Evolutionary conservation across 2,888 invertebrate genomes (phyloP), one percentile per base, ranked within the genome.

Genomic region (Catocala sponsa): DNA sequence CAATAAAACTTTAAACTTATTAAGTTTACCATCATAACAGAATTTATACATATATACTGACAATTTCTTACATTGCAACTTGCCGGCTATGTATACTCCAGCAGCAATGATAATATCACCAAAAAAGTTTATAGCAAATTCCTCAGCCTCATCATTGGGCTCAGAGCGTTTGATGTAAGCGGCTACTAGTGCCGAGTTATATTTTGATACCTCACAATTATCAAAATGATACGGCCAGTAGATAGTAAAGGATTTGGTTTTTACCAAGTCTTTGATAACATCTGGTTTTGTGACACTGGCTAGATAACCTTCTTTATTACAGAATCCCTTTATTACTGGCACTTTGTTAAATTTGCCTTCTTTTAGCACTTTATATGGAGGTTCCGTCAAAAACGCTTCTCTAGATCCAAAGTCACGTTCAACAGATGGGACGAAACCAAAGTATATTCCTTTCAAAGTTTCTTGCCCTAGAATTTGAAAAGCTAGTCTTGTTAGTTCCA

Each of bases 311-410:
- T 95, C 95, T 2, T 81, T 85, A 0, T 89, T 85, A 63, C 91
- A 94, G 66, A 94, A 94, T 12, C 95, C 95, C 83, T 91, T 90
- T 13, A 95, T 85, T 0, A 90, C 72, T 0, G 95, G 94, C 15
- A 95, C 90, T 15, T 83, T 79, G 7, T 84, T 76, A 51, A 89
- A 86, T 44, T 83, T 81, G n/a, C 88, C 88, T 53, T 86, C 78
- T 63, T 87, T 86, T 51, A 95, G 59, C 35, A 91, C 52, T 15
- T 79, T 91, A 72, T 79, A 95, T 67, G 73, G 96, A 87, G 38
- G 65, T 2, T 74, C 67, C 4, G 79, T 84, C 53, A 86, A 65
- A 62, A 87, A 84, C 32, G 83, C 79, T 35, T 84, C 79, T 11
- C 67, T 79, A 57, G 76, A 79, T 4, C 74, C 83, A 58, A 82